Base-by-base conservation (phyloP, 2,888 invertebrate genomes). In the Callyntrura guangdongensis region DNA sequence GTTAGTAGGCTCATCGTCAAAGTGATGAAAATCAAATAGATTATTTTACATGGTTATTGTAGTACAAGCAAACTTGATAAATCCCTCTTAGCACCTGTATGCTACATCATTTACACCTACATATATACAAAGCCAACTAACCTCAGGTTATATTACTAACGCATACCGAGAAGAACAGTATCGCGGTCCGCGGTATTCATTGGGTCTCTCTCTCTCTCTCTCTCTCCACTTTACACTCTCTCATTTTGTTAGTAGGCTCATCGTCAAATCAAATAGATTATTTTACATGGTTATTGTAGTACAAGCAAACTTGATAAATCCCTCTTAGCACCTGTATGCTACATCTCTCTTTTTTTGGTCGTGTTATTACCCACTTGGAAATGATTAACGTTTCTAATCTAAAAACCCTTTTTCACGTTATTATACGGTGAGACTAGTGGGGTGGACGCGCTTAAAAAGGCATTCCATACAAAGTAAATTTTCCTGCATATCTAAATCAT, bases 311-410 rank as follows among this genome's bases (percentile, higher is more conserved):
- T 91, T 91, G 59, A 87, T 91, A 91, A 84, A 91, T 85, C 85
- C 91, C 93, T 93, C 93, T 93, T 93, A 92, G 93, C 93, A 93
- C 93, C 93, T 93, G 91, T 89, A 89, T 91, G 93, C 92, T 77
- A 93, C 79, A 92, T 87, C 25, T 84, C 25, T 84, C 45, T 61
- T 20, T 53, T 74, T 91, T 88, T 87, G 91, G 87, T 84, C 91
- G 91, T 91, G 91, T 91, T 91, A 91, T 84, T 87, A 84, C 84
- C 91, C 91, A 91, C 91, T 91, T 91, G 56, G 91, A 87, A 91
- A 84, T 91, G 91, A 91, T 91, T 91, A 91, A 87, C 87, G 87
- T 83, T 86, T 86, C 45, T 88, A 84, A 86, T 87, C 91, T 91
- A 91, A 91, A 77, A 91, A 64, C 64, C 64, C 64, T 64, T 64